These are phyloP conservation scores for Siniperca knerii DNA, from an alignment of 2,113 vertebrate genomes.

Conservation along the genomic window DNA sequence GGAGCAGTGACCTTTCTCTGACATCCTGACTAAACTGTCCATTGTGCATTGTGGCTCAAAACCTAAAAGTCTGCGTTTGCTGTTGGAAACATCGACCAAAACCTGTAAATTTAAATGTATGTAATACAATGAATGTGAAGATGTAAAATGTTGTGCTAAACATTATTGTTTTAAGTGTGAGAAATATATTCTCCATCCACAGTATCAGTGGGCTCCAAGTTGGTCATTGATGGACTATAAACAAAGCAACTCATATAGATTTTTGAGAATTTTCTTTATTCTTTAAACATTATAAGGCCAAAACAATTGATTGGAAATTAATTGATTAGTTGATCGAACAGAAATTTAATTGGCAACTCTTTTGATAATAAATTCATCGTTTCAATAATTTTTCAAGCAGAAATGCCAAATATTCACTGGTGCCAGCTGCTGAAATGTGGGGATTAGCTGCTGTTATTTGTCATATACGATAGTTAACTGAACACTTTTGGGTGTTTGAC, in stretches of 20 bases:
- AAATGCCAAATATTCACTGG: not conserved
- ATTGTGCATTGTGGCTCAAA: constrained; percentile 60
- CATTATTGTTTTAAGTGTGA: not conserved
- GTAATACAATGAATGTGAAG: constrained; percentile 24
- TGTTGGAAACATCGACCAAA: constrained; percentile 26
- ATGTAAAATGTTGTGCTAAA: constrained; percentile 8
- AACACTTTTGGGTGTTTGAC: not conserved
- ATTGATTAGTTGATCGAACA: not conserved
- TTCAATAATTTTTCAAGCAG: not conserved
- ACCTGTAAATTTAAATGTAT: not conserved
- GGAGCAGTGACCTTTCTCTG: constrained; percentile 61
- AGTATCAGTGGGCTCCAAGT: not conserved
- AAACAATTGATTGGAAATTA: not conserved
- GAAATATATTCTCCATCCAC: not conserved
- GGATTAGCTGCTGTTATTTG: not conserved
- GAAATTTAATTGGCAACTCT: not conserved
- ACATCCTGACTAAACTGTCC: constrained; percentile 66
- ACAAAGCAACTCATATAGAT: not conserved
- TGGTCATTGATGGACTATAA: not conserved
- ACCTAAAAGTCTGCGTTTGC: constrained; percentile 23
- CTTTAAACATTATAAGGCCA: not conserved
- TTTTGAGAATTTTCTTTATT: not conserved
- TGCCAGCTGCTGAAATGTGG: not conserved
- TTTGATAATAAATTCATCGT: not conserved
- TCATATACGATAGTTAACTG: not conserved